Evolutionary conservation across 2,113 vertebrate genomes (phyloP), one percentile per base, ranked within the genome.

Genomic region (Sterrhoptilus dennistouni): DNA sequence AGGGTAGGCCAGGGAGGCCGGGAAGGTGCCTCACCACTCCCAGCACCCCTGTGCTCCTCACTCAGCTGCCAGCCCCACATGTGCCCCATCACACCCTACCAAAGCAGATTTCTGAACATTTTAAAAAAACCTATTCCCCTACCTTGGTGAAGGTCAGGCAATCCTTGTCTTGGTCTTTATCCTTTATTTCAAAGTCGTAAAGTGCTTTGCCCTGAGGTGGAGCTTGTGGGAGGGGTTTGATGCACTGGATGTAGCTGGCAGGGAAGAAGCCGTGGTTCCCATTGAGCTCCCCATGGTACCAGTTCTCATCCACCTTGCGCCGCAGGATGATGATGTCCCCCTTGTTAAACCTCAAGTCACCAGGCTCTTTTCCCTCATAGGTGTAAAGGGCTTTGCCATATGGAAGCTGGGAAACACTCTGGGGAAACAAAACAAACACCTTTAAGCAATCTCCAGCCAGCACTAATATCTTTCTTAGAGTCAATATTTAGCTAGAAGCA

Each of bases 131-230:
- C 8, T 5, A 20, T 61, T 83, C 23, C 17, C 90, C 87, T 98
- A 99, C 99, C 99, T 99, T 99, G 93, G 98, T 98, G 97, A 99
- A 99, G 63, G 99, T 98, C 97, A 99, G 97, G 93, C 99, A 99
- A 96, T 99, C 99, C 96, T 99, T 99, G 97, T 99, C 99, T 97
- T 99, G 99, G 96, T 99, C 99, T 97, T 99, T 99, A 97, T 99
- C 99, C 96, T 99, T 99, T 95, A 99, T 99, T 97, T 99, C 99
- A 57, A 99, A 99, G 97, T 99, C 99, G 2, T 99, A 99, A 96
- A 99, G 98, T 12, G 99, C 99, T 98, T 99, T 99, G 93, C 99
- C 99, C 96, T 99, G 99, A 66, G 99, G 99, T 2, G 98, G 99
- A 47, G 99, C 98, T 75, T 99, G 99, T 0, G 98, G 99, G 94